Conservation (phyloP, 2,797 vertebrate species). For the Poecilia picta region DNA sequence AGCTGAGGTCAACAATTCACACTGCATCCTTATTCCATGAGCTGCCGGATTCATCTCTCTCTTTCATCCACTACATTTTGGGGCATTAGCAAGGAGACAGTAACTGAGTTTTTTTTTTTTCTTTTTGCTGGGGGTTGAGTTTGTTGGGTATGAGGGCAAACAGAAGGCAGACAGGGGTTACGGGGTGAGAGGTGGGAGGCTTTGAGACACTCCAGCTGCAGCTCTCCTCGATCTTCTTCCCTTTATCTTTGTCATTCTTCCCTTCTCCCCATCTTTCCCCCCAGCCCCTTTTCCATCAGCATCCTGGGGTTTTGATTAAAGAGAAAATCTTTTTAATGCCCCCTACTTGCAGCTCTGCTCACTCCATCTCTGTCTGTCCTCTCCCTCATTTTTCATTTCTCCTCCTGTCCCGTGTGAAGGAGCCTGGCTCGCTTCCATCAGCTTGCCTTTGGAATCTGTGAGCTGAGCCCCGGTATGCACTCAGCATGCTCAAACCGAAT, state of each 20-base stretch:
- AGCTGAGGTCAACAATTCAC: constrained; percentile 63
- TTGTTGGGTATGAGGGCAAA: constrained; percentile 32
- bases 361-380: constrained; percentile 73
- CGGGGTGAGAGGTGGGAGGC: constrained; percentile 31
- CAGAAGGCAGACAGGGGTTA: constrained; percentile 56
- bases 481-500: constrained; percentile 65
- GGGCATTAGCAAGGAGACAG: constrained; percentile 30
- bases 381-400: constrained; percentile 58
- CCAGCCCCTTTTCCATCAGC: constrained; percentile 72
- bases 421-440: constrained; percentile 68
- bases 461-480: constrained; percentile 60
- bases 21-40: constrained; percentile 28
- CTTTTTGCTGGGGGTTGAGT: constrained; percentile 6
- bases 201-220: constrained; percentile 72
- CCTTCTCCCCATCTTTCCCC: constrained; percentile 40
- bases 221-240: constrained; percentile 37
- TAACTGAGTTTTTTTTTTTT: constrained; percentile 27
- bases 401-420: constrained; percentile 62
- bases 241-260: constrained; percentile 66
- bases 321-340: constrained; percentile 60
- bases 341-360: constrained; percentile 30
- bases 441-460: constrained; percentile 67
- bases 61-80: constrained; percentile 33
- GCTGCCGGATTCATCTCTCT: constrained; percentile 46
- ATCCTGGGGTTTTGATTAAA: constrained; percentile 67